phyloP scores from a whole-genome alignment of 2,113 vertebrate species.

The Capreolus pygargus region DNA sequence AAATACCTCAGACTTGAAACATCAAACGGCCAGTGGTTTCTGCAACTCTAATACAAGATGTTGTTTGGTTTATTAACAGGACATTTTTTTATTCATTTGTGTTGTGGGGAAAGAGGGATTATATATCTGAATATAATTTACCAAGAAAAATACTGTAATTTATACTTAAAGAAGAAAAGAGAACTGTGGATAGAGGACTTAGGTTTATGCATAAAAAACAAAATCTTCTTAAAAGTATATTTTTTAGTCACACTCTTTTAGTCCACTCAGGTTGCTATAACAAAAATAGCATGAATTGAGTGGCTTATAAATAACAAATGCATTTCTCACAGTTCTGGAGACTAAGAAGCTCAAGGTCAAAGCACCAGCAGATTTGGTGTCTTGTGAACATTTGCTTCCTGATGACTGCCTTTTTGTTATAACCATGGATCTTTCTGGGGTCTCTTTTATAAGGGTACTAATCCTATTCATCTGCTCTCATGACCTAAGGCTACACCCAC shows the following conservation, averaged over 20 bases:
- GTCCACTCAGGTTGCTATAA: neutral
- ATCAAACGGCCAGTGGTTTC: neutral
- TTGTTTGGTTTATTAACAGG: conserved; percentile 14
- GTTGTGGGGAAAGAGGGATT: neutral
- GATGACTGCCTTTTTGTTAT: neutral
- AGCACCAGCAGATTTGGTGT: neutral
- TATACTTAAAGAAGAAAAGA: conserved; percentile 19
- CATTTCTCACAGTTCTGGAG: neutral
- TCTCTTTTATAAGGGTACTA: neutral
- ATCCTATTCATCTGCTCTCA: neutral
- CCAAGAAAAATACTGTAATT: conserved; percentile 33
- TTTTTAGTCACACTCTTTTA: neutral
- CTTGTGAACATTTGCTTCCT: neutral
- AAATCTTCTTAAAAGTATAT: neutral
- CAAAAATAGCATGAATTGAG: neutral
- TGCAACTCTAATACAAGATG: neutral
- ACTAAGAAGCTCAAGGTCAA: neutral
- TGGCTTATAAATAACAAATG: neutral
- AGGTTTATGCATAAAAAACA: neutral
- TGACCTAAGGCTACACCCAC: neutral
- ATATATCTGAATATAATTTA: conserved; percentile 14
- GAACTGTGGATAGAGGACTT: neutral
- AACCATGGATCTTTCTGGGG: neutral
- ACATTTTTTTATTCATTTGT: neutral
- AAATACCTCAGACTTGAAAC: neutral